Percentiles rank a stretch among this genome's conserved stretches.
These are phyloP conservation scores for Drosophila tripunctata DNA, from an alignment of 2,888 invertebrate genomes.

Conservation along the genomic window DNA sequence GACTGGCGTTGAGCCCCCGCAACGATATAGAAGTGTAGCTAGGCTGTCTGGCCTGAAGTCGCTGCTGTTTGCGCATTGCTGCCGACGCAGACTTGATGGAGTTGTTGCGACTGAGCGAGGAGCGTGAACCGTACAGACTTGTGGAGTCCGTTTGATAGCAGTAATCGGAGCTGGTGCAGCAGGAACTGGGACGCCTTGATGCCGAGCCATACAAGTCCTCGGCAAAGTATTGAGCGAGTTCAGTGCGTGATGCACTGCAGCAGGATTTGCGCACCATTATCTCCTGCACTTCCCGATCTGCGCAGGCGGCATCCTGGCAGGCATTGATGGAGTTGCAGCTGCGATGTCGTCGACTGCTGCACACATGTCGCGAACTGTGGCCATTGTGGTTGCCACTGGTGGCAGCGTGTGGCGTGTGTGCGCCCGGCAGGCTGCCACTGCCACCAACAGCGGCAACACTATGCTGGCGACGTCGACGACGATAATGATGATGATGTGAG, in stretches of 20 bases:
- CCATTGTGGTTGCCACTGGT: constrained; percentile 31
- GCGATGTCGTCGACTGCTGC: constrained; percentile 81
- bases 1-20: constrained; percentile 82
- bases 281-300: constrained; percentile 83
- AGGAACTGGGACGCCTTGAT: constrained; percentile 82
- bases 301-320: constrained; percentile 81
- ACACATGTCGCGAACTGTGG: constrained; percentile 52
- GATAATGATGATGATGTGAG: constrained; percentile 73
- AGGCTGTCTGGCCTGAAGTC: constrained; percentile 81
- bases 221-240: constrained; percentile 83
- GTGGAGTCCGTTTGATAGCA: constrained; percentile 84
- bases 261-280: constrained; percentile 82
- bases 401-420: constrained; percentile 60
- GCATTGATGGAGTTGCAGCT: constrained; percentile 79
- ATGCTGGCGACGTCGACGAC: constrained; percentile 58
- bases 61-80: constrained; percentile 79
- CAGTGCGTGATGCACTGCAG: constrained; percentile 82
- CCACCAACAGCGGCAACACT: constrained; percentile 63
- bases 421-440: constrained; percentile 73
- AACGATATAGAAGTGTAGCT: constrained; percentile 83
- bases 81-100: constrained; percentile 83
- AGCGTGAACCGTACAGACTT: constrained; percentile 83
- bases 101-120: constrained; percentile 83
- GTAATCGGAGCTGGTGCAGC: constrained; percentile 84
- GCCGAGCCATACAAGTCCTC: constrained; percentile 83